These are phyloP conservation scores for Oikopleura vanhoeffeni DNA, from an alignment of 23 tunicate genomes.

Conservation along the genomic window DNA sequence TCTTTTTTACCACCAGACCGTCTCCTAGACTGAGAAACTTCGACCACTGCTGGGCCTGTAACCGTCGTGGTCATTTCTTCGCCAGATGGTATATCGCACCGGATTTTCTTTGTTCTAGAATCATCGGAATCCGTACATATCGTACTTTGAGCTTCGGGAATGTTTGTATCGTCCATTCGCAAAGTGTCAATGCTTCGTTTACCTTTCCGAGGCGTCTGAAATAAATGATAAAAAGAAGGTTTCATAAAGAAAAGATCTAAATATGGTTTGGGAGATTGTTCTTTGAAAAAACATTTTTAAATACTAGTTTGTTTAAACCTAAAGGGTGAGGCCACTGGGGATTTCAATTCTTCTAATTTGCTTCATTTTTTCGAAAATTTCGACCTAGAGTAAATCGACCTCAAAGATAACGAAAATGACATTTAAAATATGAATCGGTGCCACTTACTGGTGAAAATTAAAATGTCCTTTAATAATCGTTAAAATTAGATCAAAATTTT, in stretches of 20 bases:
- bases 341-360: too few relatives aligned
- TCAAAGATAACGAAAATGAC: too few relatives aligned
- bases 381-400: too few relatives aligned
- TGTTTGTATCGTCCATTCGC: not conserved
- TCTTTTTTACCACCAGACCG: not conserved
- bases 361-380: too few relatives aligned
- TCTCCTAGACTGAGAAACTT: not conserved
- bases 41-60: not conserved
- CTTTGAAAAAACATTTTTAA: too few relatives aligned
- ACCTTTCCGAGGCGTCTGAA: not conserved
- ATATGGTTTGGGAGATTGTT: too few relatives aligned
- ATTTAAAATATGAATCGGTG: too few relatives aligned
- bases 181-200: not conserved
- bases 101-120: not conserved
- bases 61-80: not conserved
- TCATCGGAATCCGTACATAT: not conserved
- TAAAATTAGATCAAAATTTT: too few relatives aligned
- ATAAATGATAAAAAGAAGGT: not conserved
- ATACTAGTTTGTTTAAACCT: too few relatives aligned
- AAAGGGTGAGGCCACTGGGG: too few relatives aligned
- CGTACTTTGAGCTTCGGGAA: not conserved
- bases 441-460: too few relatives aligned
- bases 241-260: not conserved
- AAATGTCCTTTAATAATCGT: too few relatives aligned
- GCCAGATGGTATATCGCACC: not conserved